phyloP scores from a whole-genome alignment of 2,797 vertebrate species.

The Trachops cirrhosus region DNA sequence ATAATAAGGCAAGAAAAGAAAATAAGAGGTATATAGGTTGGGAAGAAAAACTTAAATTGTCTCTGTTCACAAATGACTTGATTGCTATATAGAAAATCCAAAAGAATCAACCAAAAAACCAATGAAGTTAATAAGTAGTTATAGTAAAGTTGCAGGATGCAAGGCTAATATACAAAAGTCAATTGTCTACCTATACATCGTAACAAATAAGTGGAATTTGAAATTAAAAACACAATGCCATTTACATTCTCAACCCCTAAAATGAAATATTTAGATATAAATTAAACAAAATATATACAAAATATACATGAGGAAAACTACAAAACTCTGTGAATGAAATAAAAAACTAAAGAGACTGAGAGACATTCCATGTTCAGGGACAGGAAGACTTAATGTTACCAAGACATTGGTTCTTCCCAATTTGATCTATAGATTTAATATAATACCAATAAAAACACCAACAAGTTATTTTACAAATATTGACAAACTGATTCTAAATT shows the following conservation, averaged over 20 bases:
- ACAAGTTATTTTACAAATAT: neutral
- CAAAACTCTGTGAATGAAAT: neutral
- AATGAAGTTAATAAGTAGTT: neutral
- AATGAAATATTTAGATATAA: neutral
- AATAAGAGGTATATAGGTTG: neutral
- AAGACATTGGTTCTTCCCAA: neutral
- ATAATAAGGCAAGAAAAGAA: neutral
- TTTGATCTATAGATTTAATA: neutral
- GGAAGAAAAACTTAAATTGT: neutral
- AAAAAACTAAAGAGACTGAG: neutral
- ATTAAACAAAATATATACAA: neutral
- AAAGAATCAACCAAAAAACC: neutral
- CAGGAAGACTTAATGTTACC: neutral
- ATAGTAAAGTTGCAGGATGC: neutral
- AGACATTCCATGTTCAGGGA: neutral
- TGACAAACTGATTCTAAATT: neutral
- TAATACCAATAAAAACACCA: neutral
- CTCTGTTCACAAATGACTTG: neutral
- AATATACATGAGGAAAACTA: neutral
- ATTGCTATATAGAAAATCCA: neutral
- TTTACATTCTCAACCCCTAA: neutral
- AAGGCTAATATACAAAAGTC: neutral
- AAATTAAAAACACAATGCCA: neutral
- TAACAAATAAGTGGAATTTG: neutral
- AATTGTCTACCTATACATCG: neutral